Evolutionary conservation across 2,888 invertebrate genomes (phyloP), one percentile per base, ranked within the genome.

Genomic region (Parascotia fuliginaria): DNA sequence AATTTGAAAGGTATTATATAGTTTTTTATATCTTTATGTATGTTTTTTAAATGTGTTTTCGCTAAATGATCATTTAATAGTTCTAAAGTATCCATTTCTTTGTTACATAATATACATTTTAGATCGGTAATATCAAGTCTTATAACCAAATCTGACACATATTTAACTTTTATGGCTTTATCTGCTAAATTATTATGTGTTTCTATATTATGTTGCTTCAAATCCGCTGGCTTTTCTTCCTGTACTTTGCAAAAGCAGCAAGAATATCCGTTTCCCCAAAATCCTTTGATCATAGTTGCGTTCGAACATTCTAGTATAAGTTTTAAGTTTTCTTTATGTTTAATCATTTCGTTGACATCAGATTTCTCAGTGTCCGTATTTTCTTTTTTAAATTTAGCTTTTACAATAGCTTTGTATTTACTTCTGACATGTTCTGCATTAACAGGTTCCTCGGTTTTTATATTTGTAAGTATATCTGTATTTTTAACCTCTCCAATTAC

Each of bases 1-100:
- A 89, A 87, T 50, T 78, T 83, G 31, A 83, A 88, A 0, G 88
- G 87, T 0, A 88, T 61, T 4, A 87, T 81, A 22, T 83, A 79
- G 42, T 81, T 85, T 13, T 84, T 76, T 0, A 85, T 70, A 29
- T 82, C 79, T 0, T 55, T 71, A 40, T 80, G 70, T 6, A 85
- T 65, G 0, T 48, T 47, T 55, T 75, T 77, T 0, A 55, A 50
- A 41, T 89, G 89, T 0, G 16, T 29, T 0, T 54, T 39, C 9
- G 62, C 70, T 0, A 89, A 48, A 49, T 89, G 84, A 0, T 66
- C 55, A 39, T 73, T 73, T 0, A 83, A 50, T 0, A 59, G 39
- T 51, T 85, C 78, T 9, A 87, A 39, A 0, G 60, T 63, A 1
- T 75, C 60, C 0, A 83, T 49, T 1, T 41, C 48, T 1, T 15